Evolutionary conservation across 2,113 vertebrate genomes (phyloP).

Genomic region (Puntigrus tetrazona): DNA sequence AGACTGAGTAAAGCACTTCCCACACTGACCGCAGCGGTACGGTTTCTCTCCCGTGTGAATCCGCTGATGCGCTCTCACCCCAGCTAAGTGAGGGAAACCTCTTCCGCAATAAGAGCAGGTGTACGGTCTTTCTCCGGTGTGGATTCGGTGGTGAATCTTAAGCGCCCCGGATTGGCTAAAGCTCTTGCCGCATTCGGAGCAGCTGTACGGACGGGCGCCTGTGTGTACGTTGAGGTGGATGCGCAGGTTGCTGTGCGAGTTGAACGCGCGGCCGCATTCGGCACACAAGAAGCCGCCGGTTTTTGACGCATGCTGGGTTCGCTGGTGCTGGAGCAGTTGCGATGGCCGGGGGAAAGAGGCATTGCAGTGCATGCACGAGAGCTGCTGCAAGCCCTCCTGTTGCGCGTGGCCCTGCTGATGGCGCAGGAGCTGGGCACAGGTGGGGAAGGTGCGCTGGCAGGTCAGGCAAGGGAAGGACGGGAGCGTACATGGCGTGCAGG

Average conservation of each 20-base stretch:
- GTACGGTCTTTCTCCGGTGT: constrained; percentile 73
- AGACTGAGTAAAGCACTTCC: constrained; percentile 82
- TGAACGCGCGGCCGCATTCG: constrained; percentile 77
- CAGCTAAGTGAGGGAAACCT: constrained; percentile 78
- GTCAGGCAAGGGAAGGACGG: constrained; percentile 66
- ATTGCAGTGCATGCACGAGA: constrained; percentile 77
- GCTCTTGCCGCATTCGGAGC: constrained; percentile 78
- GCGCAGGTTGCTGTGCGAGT: constrained; percentile 81
- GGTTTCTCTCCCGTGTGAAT: constrained; percentile 81
- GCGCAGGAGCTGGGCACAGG: constrained; percentile 64
- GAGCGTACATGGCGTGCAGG: constrained; percentile 66
- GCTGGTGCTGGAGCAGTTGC: constrained; percentile 80
- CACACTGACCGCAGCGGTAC: constrained; percentile 80
- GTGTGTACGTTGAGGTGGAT: constrained; percentile 82
- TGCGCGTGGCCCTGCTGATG: constrained; percentile 63
- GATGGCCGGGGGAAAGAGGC: constrained; percentile 74
- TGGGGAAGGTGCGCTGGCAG: constrained; percentile 66
- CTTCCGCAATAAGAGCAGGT: constrained; percentile 72
- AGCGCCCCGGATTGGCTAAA: constrained; percentile 82
- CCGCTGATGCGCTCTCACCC: constrained; percentile 77
- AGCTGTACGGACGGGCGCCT: constrained; percentile 78
- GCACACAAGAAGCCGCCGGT: constrained; percentile 73
- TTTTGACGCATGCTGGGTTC: constrained; percentile 71
- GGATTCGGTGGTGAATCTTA: constrained; percentile 79
- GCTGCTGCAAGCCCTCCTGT: constrained; percentile 53